Evolutionary conservation across 2,888 invertebrate species (phyloP), one percentile per base, ranked within the genome.

Genomic region (Himalopsyche tibetana): DNA sequence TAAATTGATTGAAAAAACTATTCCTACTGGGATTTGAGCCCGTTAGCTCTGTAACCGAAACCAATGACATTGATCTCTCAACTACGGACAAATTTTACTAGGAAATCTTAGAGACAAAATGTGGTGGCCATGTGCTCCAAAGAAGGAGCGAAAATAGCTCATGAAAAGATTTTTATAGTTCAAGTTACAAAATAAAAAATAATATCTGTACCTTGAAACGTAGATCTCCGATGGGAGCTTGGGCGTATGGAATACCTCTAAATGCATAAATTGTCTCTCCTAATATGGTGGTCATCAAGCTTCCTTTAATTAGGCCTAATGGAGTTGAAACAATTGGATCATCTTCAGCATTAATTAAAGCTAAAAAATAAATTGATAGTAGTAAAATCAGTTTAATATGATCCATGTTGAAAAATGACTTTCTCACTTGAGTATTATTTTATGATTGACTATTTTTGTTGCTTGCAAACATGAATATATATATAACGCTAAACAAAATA

Each of bases 181-280:
- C 28, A 28, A 45, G 45, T 9, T 45, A 2, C 11, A 11, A 28
- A 28, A 28, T 28, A 28, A 28, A 28, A 28, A 28, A 28, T 28
- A 28, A 28, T 1, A 28, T 28, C 28, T 28, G 5, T 81, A 84
- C 84, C 84, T 84, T 38, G 19, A 84, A 84, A 19, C 85, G 69
- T 51, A 84, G 19, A 69, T 84, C 80, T 9, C 84, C 86, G 40
- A 86, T 55, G 12, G 86, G 86, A 15, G 86, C 82, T 84, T 86
- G 84, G 19, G 82, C 86, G 19, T 86, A 86, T 40, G 81, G 86
- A 74, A 86, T 86, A 4, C 86, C 86, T 40, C 86, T 55, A 36
- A 86, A 86, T 40, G 84, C 40, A 51, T 80, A 84, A 19, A 86
- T 82, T 74, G 80, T 36, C 9, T 83, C 69, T 11, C 86, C 86